Base-by-base conservation (phyloP, 2,888 invertebrate species). In the Acronicta psi region DNA sequence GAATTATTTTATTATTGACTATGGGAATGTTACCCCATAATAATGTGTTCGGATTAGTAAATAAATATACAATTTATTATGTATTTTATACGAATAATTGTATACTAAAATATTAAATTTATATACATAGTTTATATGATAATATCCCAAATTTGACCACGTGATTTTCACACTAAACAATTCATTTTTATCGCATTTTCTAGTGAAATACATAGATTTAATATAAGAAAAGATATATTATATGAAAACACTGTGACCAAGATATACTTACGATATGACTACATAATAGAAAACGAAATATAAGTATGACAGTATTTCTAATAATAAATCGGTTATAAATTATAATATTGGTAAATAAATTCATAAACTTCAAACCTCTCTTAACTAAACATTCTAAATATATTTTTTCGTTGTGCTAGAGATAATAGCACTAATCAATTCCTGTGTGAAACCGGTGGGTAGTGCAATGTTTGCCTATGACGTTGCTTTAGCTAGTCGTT, bases 11-110 rank as follows among this genome's bases (percentile, higher is more conserved):
- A 61, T 56, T 54, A 64, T 67, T 57, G 43, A 59, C 56, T 59
- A 44, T 63, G 82, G 80, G 81, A 74, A 40, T 59, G 44, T 75
- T 71, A 55, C 52, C 81, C 78, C 72, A 54, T 74, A 42, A 54
- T 9, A 47, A 79, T 77, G 81, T 81, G 81, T 79, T 81, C 79
- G 71, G 43, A 69, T 66, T 75, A 73, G 61, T 45, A 59, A 68
- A 65, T 73, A 67, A 56, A 69, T 79, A 67, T 77, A 80, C 65
- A 68, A 63, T 64, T 52, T 68, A 60, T 71, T 54, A 60, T 69
- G 62, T 73, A 68, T 62, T 69, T 70, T 65, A 72, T 75, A 72
- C 46, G 11, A 29, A 49, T 72, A 59, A 60, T 62, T 51, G 63
- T 64, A 59, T 54, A 63, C 69, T 59, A 45, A 46, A 49, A 37